phyloP scores from a whole-genome alignment of 1,140 invertebrate species.

The Pseudomyrmex cubaensis region DNA sequence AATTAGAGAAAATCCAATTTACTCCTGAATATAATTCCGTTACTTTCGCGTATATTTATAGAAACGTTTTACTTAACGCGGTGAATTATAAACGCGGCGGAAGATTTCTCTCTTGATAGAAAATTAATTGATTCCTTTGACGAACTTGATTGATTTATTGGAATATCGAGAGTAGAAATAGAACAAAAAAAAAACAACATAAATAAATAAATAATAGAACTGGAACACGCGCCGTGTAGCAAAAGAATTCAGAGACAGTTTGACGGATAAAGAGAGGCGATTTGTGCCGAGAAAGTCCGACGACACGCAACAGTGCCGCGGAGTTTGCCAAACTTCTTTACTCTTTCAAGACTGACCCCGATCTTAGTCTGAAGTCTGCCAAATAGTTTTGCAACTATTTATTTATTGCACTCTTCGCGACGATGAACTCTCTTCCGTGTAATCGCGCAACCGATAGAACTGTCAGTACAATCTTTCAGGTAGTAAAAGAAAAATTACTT shows the following conservation, averaged over 20 bases:
- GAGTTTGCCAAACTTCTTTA: constrained; percentile 15
- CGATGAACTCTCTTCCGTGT: neutral
- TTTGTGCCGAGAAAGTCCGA: neutral
- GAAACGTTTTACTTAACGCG: neutral
- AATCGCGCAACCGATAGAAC: no score
- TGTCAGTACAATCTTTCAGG: neutral
- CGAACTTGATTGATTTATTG: neutral
- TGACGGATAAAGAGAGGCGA: neutral
- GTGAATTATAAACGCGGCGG: no score
- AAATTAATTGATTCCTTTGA: neutral
- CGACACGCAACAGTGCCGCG: constrained; percentile 4
- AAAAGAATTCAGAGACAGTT: neutral
- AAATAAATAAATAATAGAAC: no score
- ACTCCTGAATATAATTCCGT: neutral
- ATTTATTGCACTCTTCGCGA: neutral
- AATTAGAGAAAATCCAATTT: constrained; percentile 1
- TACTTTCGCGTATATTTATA: neutral
- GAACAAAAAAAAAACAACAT: neutral
- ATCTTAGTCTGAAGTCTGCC: neutral
- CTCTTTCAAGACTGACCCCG: neutral
- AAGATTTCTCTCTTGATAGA: neutral
- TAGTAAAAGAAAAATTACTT: neutral
- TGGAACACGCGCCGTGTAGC: no score
- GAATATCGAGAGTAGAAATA: neutral
- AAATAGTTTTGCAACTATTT: constrained; percentile 43